Evolutionary conservation across 2,888 invertebrate species (phyloP), one percentile per base, ranked within the genome.

Genomic region (Sycophila texana): DNA sequence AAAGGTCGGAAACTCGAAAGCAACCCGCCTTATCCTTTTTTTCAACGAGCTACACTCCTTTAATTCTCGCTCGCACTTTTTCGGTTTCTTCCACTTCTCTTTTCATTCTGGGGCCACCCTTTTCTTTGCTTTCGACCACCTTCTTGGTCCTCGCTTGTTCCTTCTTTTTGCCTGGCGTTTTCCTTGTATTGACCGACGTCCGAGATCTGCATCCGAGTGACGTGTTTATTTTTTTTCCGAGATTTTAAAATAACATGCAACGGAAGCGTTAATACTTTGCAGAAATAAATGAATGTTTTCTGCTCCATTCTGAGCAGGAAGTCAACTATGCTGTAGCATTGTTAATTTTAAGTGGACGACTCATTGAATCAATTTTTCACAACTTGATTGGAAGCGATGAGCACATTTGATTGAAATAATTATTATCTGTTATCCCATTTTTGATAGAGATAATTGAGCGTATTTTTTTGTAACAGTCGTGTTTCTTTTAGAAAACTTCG

Each of bases 1-100:
- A 77, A 77, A 71, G 77, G 61, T 76, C 70, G 76, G 70, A 76
- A 76, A 51, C 58, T 68, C 14, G 39, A 77, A 77, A 77, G 57
- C 77, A 57, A 71, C 65, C 63, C 73, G 18, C 1, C 67, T 73
- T 61, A 67, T 73, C 67, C 67, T 20, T 57, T 67, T 61, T 66
- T 51, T 53, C 63, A 26, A 13, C 18, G 22, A 39, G 39, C 49
- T n/a, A n/a, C n/a, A 39, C 26, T 77, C 47, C 67, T 51, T 49
- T 57, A 57, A 49, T 39, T 57, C 51, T 55, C 12, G 20, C 60
- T 58, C 26, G 51, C 60, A 53, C 76, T 53, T 70, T 63, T 77
- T 63, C 39, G 30, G 7, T 1, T 12, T 5, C 39, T 30, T 58
- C 22, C 55, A 49, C 60, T 71, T 65, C 57, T 63, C 47, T 10